Base-by-base conservation (phyloP, 37 sponge, comb jelly and placozoan species). In the Tethya wilhelma region DNA sequence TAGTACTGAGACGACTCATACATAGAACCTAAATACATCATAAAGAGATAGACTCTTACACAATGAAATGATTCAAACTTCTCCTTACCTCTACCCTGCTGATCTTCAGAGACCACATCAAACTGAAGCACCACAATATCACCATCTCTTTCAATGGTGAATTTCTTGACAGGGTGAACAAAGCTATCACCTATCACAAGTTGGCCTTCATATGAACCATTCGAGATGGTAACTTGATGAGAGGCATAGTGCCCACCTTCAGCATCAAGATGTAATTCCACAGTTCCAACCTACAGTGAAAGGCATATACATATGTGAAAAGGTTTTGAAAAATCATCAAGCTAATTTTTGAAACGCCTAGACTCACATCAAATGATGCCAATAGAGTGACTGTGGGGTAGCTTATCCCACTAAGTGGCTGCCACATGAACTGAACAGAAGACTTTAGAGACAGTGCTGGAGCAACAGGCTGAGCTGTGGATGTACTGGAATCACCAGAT, bases 191-290 rank as follows among this genome's bases (percentile, higher is more conserved):
- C 89, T 8, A 77, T 28, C 41, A 89, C 84, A 31, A 89, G 45
- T 79, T 89, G 89, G 1, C 89, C 89, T 32, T 89, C 89, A 40
- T 73, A 89, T 33, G 45, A 53, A 14, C 89, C 89, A 7, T 49
- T 73, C 11, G 78, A 45, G 20, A 82, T 67, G 45, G 55, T 22
- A 44, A 78, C 60, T 19, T 23, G 57, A 0, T 44, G n/a, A 0
- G 83, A 81, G n/a, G 77, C 57, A 59, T 78, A 89, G 71, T 76
- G 75, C 22, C 71, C 74, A 2, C 83, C 89, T 19, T 82, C 73
- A 28, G 65, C 19, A 12, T 71, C 73, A 5, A 76, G 12, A 14
- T 36, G 42, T 9, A 85, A 53, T 40, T 75, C 59, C 14, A 84
- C 77, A 75, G 69, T 84, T 0, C 84, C 84, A 37, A 42, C 11